A percentile compares a stretch with the other conserved stretches of the same genome.
Conservation (phyloP, 2,797 vertebrate genomes). For the Mormyrus proboscirostris region DNA sequence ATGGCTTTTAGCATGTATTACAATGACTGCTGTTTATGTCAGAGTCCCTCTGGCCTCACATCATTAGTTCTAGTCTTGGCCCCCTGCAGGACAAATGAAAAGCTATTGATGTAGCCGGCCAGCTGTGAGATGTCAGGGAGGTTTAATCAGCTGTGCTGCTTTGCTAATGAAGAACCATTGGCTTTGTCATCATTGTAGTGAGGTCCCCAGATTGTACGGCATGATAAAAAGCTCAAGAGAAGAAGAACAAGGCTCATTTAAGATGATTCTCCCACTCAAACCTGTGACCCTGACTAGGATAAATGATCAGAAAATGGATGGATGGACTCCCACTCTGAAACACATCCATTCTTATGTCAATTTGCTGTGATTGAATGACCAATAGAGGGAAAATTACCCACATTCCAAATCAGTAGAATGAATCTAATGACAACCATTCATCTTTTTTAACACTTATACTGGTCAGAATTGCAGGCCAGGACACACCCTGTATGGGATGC, state of each 20-base stretch:
- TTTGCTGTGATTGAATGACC: background rate
- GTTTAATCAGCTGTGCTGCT: slow-evolving; percentile 9
- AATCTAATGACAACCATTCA: background rate
- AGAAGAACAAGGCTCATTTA: background rate
- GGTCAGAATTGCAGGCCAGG: background rate
- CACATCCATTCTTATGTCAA: background rate
- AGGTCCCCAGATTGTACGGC: background rate
- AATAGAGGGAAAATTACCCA: background rate
- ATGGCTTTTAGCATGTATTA: background rate
- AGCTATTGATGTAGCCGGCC: background rate
- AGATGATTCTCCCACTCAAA: background rate
- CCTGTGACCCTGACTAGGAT: background rate
- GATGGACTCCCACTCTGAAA: background rate
- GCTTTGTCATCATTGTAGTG: background rate
- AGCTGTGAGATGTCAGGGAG: background rate
- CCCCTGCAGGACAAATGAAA: background rate
- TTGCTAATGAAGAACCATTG: background rate
- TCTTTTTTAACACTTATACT: background rate
- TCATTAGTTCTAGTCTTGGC: background rate
- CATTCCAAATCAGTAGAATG: background rate
- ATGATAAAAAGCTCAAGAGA: background rate
- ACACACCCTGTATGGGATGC: background rate
- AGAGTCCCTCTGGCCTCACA: background rate
- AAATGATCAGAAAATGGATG: background rate
- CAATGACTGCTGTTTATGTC: background rate